A percentile compares a stretch with the other conserved stretches of the same genome.
Conservation (phyloP, 2,113 vertebrate species). For the Zapornia atra region DNA sequence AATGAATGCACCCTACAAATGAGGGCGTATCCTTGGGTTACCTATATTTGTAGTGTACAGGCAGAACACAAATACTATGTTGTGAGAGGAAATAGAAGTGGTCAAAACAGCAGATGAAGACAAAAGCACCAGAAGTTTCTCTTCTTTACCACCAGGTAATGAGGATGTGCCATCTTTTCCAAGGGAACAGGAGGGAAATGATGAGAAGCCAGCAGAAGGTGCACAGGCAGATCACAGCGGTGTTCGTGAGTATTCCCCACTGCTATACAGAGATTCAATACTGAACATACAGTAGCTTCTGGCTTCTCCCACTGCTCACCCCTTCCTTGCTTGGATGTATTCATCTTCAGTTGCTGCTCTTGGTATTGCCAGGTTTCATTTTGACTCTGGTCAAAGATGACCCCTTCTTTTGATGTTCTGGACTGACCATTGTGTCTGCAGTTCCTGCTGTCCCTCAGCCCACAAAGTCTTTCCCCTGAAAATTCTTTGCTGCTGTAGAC, state of each 20-base stretch:
- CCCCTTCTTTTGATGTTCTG: neutral
- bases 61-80: neutral
- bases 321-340: neutral
- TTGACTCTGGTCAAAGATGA: neutral
- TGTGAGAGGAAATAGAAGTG: neutral
- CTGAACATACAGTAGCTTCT: neutral
- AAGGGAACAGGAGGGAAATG: neutral
- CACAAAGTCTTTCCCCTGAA: neutral
- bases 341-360: neutral
- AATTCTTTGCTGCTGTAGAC: neutral
- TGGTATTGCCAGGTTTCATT: neutral
- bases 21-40: neutral
- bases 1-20: neutral
- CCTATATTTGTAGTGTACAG: neutral
- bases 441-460: neutral
- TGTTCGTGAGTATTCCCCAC: neutral
- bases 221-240: neutral
- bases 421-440: neutral
- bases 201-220: neutral
- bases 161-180: neutral
- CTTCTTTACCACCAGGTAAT: neutral
- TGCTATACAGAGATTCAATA: accelerated
- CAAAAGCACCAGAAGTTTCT: neutral
- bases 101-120: neutral
- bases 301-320: neutral